Evolutionary conservation across 2,113 vertebrate species (phyloP).

Genomic region (Entomyzon cyanotis): DNA sequence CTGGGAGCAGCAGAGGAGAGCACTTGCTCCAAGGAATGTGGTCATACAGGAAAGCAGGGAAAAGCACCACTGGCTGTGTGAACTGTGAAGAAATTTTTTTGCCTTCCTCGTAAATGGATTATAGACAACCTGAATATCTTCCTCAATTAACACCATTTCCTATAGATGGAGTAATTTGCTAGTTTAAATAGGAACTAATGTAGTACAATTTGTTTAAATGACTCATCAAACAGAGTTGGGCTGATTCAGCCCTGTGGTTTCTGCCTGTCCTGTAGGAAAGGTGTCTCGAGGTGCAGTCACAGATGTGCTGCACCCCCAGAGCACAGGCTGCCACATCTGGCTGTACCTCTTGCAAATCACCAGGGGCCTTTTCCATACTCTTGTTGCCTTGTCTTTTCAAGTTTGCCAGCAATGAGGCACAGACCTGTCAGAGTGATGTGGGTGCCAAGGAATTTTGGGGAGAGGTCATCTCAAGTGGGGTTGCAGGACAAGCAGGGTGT

Average conservation of each 20-base stretch:
- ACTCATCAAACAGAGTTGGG: neutral
- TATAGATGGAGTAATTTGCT: neutral
- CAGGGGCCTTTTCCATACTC: neutral
- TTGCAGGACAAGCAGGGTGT: neutral
- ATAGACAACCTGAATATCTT: neutral
- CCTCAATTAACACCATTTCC: neutral
- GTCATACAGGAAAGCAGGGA: conserved; percentile 23
- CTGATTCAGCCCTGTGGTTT: neutral
- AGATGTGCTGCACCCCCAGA: neutral
- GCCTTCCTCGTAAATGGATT: neutral
- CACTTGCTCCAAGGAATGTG: neutral
- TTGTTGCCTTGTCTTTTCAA: neutral
- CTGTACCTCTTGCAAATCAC: neutral
- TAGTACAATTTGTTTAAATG: neutral
- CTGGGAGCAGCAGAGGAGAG: neutral
- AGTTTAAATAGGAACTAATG: neutral
- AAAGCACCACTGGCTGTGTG: neutral
- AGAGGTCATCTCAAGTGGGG: neutral
- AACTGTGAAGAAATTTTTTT: neutral
- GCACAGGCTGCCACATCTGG: neutral
- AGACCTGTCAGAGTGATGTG: neutral
- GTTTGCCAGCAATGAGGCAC: neutral
- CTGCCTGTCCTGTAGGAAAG: neutral
- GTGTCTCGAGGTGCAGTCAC: neutral
- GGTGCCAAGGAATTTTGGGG: neutral